These are phyloP conservation scores for Meta bourneti DNA, from an alignment of 2,888 invertebrate genomes.

Conservation along the genomic window DNA sequence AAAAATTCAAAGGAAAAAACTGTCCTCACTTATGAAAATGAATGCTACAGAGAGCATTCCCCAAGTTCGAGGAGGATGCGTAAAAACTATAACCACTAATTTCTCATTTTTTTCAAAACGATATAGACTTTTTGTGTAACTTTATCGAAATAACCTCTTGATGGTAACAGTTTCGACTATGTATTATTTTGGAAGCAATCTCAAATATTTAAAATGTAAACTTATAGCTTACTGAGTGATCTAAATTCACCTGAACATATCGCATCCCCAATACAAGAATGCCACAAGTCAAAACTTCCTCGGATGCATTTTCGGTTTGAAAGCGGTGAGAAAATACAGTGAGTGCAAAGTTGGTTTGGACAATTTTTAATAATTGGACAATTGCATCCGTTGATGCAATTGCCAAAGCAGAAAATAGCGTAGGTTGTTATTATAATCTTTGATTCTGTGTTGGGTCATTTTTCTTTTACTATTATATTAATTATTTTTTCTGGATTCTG, in stretches of 20 bases:
- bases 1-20: not conserved
- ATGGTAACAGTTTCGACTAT: not conserved
- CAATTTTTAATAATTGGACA: no score
- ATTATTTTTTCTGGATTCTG: no score
- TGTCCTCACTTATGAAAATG: constrained; percentile 55
- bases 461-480: no score
- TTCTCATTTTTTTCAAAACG: not conserved
- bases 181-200: not conserved
- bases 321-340: not conserved
- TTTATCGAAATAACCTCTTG: not conserved
- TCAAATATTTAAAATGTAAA: not conserved
- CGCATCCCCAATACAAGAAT: not conserved
- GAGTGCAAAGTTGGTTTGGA: not conserved
- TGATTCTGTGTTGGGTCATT: no score
- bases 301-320: not conserved
- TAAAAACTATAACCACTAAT: not conserved
- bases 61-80: constrained; percentile 28
- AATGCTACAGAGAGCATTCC: constrained; percentile 53
- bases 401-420: no score
- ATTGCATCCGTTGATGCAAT: no score
- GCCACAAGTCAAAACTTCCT: not conserved
- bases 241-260: not conserved
- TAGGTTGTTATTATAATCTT: no score
- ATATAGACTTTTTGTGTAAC: not conserved
- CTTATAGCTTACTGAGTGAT: not conserved